These are phyloP conservation scores for Calameuta filiformis DNA, from an alignment of 2,888 invertebrate genomes.

Conservation along the genomic window DNA sequence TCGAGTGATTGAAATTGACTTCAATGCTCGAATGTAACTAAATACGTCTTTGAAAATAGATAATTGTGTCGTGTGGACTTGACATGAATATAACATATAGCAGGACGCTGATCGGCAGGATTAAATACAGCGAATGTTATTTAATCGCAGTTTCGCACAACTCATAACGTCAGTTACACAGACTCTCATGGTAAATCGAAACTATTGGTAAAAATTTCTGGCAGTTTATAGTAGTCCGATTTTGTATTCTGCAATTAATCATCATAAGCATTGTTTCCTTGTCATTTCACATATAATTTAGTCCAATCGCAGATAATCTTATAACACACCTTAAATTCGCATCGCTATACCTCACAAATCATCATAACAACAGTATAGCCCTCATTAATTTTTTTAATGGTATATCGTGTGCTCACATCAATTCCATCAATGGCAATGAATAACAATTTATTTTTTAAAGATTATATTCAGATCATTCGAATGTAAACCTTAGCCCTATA, in stretches of 20 bases:
- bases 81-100: neutral
- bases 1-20: neutral
- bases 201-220: neutral
- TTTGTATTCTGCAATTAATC: neutral
- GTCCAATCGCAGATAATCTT: neutral
- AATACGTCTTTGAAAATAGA: neutral
- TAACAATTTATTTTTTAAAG: slow-evolving; percentile 23
- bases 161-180: neutral
- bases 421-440: slow-evolving; percentile 61
- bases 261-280: neutral
- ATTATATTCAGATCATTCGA: slow-evolving; percentile 29
- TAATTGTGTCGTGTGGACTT: neutral
- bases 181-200: neutral
- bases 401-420: slow-evolving; percentile 50
- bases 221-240: neutral
- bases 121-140: neutral
- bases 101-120: neutral
- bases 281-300: neutral
- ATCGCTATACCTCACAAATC: neutral
- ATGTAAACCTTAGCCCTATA: slow-evolving; percentile 33
- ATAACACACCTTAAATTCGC: neutral
- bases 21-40: neutral
- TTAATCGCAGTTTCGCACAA: neutral
- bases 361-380: neutral
- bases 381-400: slow-evolving; percentile 27